A percentile compares a stretch with the other conserved stretches of the same genome.
These are phyloP conservation scores for Dolichopus griseipennis DNA, from an alignment of 2,888 invertebrate species.

Conservation along the genomic window DNA sequence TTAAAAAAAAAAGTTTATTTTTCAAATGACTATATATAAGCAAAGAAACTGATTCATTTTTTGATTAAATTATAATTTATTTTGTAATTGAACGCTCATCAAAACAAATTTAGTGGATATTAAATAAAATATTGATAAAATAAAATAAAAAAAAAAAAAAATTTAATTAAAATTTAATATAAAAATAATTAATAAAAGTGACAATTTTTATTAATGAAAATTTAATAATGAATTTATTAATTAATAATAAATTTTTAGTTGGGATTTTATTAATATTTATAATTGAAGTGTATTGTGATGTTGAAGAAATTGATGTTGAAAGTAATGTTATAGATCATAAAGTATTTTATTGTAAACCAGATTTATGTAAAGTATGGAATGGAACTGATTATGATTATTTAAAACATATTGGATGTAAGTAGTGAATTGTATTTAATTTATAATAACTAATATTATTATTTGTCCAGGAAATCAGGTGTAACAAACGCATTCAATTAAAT, in stretches of 20 bases:
- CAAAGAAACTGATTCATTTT: neutral
- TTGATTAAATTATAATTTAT: neutral
- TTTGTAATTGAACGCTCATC: neutral
- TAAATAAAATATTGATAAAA: too few relatives aligned
- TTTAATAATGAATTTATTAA: neutral
- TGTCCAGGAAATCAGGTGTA: too few relatives aligned
- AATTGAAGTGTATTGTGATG: neutral
- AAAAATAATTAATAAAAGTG: too few relatives aligned
- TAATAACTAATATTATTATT: too few relatives aligned
- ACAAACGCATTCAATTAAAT: too few relatives aligned
- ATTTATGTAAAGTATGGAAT: conserved; percentile 34
- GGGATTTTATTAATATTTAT: neutral
- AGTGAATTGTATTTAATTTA: too few relatives aligned
- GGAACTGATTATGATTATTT: conserved; percentile 31
- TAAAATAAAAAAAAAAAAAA: neutral
- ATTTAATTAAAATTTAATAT: too few relatives aligned
- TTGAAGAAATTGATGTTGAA: neutral
- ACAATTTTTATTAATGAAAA: too few relatives aligned
- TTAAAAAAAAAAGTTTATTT: neutral
- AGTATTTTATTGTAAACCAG: conserved; percentile 28
- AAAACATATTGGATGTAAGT: conserved; percentile 33
- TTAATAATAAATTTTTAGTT: neutral
- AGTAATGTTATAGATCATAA: neutral
- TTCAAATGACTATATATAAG: neutral
- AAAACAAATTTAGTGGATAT: too few relatives aligned